A percentile compares a stretch with the other conserved stretches of the same genome.
phyloP scores from a whole-genome alignment of 1,140 invertebrate genomes.

The Caenorhabditis tropicalis region DNA sequence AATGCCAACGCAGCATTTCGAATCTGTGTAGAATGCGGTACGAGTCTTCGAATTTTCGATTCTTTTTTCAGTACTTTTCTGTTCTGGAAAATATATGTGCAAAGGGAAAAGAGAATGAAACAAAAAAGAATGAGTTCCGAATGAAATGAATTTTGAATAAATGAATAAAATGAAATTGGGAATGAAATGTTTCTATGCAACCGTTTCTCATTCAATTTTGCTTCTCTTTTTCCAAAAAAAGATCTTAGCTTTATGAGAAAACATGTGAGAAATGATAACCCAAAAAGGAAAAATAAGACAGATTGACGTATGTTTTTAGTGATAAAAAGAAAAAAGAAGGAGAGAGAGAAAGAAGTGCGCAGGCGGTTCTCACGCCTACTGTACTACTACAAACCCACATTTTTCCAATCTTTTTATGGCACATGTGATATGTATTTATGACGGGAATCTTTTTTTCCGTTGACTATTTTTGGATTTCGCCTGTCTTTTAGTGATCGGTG shows the following conservation, averaged over 20 bases:
- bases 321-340: too few species aligned
- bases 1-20: constrained; percentile 51
- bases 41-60: not conserved
- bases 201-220: not conserved
- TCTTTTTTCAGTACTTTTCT: too few species aligned
- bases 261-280: not conserved
- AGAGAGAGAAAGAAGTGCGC: not conserved
- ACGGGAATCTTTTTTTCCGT: not conserved
- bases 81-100: too few species aligned
- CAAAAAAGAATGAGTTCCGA: not conserved
- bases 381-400: constrained; percentile 25
- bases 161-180: not conserved
- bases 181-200: not conserved
- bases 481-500: not conserved
- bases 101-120: not conserved
- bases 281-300: not conserved
- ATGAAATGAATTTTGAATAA: not conserved
- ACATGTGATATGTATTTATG: not conserved
- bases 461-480: not conserved
- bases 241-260: not conserved
- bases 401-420: not conserved
- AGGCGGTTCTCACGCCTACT: constrained; percentile 35
- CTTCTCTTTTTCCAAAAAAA: too few species aligned
- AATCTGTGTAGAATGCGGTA: not conserved
- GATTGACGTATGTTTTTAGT: constrained; percentile 16